Percentiles rank a stretch among this genome's conserved stretches.
Conservation (phyloP, 2,888 invertebrate genomes). For the Luperina nickerlii region DNA sequence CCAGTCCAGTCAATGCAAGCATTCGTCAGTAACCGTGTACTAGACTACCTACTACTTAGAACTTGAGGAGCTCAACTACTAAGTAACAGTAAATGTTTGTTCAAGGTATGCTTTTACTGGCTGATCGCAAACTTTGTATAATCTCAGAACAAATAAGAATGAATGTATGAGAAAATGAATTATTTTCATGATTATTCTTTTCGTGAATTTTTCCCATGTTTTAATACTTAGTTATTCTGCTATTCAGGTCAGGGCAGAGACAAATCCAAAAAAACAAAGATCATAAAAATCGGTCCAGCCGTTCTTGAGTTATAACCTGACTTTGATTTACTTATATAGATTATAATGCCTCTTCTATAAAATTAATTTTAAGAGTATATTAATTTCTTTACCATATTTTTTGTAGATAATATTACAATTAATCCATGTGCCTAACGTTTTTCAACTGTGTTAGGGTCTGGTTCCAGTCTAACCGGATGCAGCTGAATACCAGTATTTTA, state of each 20-base stretch:
- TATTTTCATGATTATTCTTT: no score
- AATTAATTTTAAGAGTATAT: not conserved
- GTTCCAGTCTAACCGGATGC: not conserved
- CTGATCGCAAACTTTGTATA: no score
- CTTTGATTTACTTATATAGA: no score
- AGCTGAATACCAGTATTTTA: not conserved
- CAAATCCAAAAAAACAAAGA: no score
- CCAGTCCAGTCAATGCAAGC: not conserved
- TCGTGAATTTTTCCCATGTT: no score
- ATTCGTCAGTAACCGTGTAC: not conserved
- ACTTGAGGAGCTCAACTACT: not conserved
- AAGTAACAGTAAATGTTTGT: not conserved
- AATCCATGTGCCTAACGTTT: not conserved
- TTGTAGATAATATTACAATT: not conserved
- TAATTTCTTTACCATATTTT: not conserved
- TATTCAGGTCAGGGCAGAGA: no score
- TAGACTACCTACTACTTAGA: not conserved
- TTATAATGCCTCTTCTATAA: not conserved
- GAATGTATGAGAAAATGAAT: no score
- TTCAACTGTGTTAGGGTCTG: not conserved
- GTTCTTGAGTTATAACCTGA: no score
- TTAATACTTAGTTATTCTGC: no score
- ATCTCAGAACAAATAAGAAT: no score
- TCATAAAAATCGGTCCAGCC: no score
- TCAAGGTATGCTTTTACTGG: not conserved